A percentile compares a stretch with the other conserved stretches of the same genome.
Evolutionary conservation across 2,888 invertebrate genomes (phyloP).

Genomic region (Aleiodes testaceus): DNA sequence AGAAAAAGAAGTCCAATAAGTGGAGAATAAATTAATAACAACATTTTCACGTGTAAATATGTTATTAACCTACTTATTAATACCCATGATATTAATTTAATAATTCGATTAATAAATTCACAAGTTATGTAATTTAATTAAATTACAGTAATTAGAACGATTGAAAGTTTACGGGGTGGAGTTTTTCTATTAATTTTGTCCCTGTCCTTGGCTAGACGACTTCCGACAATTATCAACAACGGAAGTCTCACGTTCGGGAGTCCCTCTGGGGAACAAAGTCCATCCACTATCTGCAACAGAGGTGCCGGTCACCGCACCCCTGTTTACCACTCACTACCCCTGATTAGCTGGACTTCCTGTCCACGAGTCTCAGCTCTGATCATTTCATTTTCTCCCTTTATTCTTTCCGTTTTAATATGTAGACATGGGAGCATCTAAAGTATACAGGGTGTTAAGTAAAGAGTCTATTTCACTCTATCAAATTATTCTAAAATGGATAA

Average conservation of each 20-base stretch:
- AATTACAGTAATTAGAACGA: constrained; percentile 19
- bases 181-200: neutral
- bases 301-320: constrained; percentile 67
- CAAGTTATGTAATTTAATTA: constrained; percentile 23
- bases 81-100: constrained; percentile 3
- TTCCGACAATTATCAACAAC: constrained; percentile 39
- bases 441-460: too few relatives aligned
- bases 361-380: constrained; percentile 61
- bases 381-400: constrained; percentile 31
- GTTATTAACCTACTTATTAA: constrained; percentile 14
- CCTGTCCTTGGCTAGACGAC: constrained; percentile 41
- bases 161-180: neutral
- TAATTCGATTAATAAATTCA: constrained; percentile 9
- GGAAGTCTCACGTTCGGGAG: constrained; percentile 23
- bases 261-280: constrained; percentile 17
- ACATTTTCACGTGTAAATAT: neutral
- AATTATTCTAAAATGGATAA: too few relatives aligned
- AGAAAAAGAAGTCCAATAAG: neutral
- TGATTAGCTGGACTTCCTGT: constrained; percentile 73
- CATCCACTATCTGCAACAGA: constrained; percentile 19
- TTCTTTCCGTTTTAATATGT: constrained; percentile 37
- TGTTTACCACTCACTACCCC: constrained; percentile 73
- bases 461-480: too few relatives aligned
- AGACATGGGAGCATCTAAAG: constrained; percentile 3
- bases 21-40: constrained; percentile 3